These are phyloP conservation scores for Aporrectodea caliginosa DNA, from an alignment of 1,140 invertebrate species.

Conservation along the genomic window DNA sequence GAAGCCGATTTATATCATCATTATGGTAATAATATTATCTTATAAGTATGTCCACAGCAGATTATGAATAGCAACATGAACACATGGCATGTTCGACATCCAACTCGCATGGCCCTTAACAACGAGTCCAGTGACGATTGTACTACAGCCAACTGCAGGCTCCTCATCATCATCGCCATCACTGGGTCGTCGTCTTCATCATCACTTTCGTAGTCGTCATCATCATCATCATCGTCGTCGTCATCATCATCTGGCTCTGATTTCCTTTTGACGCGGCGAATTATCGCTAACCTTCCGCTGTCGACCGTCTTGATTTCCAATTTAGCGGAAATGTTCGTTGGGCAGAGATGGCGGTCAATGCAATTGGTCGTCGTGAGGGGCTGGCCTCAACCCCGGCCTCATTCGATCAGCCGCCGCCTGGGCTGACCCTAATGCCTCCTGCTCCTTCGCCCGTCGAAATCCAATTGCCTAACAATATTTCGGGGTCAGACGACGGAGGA, in stretches of 20 bases:
- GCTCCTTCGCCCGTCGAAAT: background rate
- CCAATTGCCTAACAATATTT: background rate
- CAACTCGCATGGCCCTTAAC: no score
- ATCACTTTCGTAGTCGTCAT: background rate
- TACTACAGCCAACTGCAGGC: no score
- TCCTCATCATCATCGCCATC: background rate
- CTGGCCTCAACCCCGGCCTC: background rate
- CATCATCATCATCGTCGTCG: background rate
- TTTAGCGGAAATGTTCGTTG: background rate
- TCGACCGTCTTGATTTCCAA: background rate
- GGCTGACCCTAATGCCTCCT: background rate
- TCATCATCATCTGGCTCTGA: background rate
- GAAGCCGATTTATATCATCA: no score
- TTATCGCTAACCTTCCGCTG: background rate
- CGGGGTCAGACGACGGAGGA: no score
- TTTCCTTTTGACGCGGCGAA: background rate
- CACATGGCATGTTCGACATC: no score
- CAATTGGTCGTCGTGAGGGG: no score
- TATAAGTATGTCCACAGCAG: no score
- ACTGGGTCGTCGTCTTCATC: background rate
- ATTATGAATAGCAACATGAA: no score
- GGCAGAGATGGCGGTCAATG: background rate
- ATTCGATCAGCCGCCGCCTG: background rate
- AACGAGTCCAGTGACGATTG: no score
- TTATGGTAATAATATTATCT: no score